A percentile compares a stretch with the other conserved stretches of the same genome.
These are phyloP conservation scores for Drosophila jambulina DNA, from an alignment of 1,140 invertebrate species.

Conservation along the genomic window DNA sequence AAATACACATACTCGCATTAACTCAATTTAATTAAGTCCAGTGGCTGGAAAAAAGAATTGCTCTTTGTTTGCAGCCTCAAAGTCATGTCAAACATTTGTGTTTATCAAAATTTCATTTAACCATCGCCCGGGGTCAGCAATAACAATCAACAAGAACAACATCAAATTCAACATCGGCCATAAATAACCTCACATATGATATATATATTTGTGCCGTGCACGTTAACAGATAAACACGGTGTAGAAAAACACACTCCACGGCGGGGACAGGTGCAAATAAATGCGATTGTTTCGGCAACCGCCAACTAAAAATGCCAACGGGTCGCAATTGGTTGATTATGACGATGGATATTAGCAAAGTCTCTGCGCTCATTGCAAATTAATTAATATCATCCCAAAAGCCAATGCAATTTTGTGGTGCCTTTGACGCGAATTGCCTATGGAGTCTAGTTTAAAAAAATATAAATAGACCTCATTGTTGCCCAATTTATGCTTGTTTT, in stretches of 20 bases:
- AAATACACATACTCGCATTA: constrained; percentile 11
- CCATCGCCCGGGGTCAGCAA: constrained; percentile 53
- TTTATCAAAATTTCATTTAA: constrained; percentile 77
- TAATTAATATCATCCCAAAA: constrained; percentile 77
- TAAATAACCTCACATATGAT: constrained; percentile 39
- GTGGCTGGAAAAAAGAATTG: constrained; percentile 17
- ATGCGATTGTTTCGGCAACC: constrained; percentile 64
- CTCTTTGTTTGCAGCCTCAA: constrained; percentile 48
- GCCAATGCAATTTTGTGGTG: constrained; percentile 65
- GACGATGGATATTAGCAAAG: constrained; percentile 55
- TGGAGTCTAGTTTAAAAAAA: constrained; percentile 14
- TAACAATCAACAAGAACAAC: constrained; percentile 56
- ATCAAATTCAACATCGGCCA: constrained; percentile 34
- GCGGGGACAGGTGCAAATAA: constrained; percentile 26
- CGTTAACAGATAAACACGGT: constrained; percentile 36
- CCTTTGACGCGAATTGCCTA: constrained; percentile 58
- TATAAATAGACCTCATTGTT: constrained; percentile 4
- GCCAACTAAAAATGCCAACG: constrained; percentile 60
- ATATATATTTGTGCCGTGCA: constrained; percentile 2
- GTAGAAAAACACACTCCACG: constrained; percentile 22
- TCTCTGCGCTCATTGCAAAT: constrained; percentile 56
- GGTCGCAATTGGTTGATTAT: constrained; percentile 41
- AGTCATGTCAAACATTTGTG: constrained; percentile 67
- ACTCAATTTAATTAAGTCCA: constrained; percentile 47
- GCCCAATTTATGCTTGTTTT: constrained; percentile 29